Evolutionary conservation across 2,113 vertebrate genomes (phyloP), one percentile per base, ranked within the genome.

Genomic region (Osmerus eperlanus): DNA sequence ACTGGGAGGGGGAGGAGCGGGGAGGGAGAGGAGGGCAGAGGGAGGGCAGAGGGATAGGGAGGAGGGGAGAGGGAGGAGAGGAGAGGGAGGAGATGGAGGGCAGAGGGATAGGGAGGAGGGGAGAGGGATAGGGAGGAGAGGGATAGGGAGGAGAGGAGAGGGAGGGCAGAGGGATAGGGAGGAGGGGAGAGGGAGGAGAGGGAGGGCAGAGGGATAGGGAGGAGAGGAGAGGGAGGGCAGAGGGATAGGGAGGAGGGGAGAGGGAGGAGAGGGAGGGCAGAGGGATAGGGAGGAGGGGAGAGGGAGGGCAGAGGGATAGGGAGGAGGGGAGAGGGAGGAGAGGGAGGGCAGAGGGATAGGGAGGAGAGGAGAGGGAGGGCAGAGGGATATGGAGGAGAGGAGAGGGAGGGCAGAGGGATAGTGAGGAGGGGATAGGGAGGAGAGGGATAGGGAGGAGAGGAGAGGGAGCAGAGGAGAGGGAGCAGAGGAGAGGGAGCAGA

Each of bases 401-500:
- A 52, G 64, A 79, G 74, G 76, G 68, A 75, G 80, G 71, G 64
- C 65, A 79, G n/a, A n/a, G n/a, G n/a, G n/a, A 14, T 51, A 15
- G 70, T 67, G 60, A 41, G 1, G 66, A 69, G 66, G 60, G 71
- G 59, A 78, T 59, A 9, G 21, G 25, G 25, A 28, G 25, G 58
- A 78, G 53, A 59, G 14, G 56, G 54, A 16, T 23, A 23, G 32
- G 15, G 54, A 58, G 65, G 55, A 12, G 59, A 1, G 14, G 62
- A n/a, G 6, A 21, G 21, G 21, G 21, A 21, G 21, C n/a, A n/a
- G n/a, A 62, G 70, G 52, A 69, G 62, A 53, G 51, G 53, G 3
- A 25, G 54, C 12, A 25, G n/a, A n/a, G n/a, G n/a, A n/a, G 19
- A 63, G 29, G 25, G 61, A 32, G 4, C 7, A 18, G 28, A 13